These are phyloP conservation scores for Lepisosteus osseus DNA, from an alignment of 2,113 vertebrate genomes.

Conservation along the genomic window DNA sequence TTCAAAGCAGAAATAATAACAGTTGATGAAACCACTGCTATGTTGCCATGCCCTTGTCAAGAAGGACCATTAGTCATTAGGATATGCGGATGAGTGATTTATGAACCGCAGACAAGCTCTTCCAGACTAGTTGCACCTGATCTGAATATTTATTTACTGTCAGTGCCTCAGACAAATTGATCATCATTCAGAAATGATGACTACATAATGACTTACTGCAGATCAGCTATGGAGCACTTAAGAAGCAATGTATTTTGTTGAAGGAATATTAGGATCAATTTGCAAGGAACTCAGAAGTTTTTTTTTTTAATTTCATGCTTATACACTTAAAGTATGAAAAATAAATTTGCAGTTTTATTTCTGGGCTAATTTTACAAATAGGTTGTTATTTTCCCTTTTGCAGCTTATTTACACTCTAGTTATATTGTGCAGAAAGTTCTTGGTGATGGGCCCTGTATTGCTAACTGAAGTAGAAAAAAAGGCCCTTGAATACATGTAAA, in stretches of 20 bases:
- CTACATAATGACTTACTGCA: not conserved
- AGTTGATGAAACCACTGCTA: not conserved
- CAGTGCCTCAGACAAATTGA: not conserved
- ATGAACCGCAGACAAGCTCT: slow-evolving; percentile 5
- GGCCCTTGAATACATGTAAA: too few species aligned
- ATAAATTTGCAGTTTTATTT: too few species aligned
- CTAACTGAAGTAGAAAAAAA: too few species aligned
- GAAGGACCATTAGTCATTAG: slow-evolving; percentile 1
- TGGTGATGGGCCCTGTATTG: too few species aligned
- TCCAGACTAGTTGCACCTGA: not conserved
- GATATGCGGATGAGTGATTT: slow-evolving; percentile 4
- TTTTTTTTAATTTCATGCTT: too few species aligned
- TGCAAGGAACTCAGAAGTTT: not conserved
- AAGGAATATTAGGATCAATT: not conserved
- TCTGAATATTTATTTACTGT: slow-evolving; percentile 9
- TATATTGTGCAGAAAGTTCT: too few species aligned
- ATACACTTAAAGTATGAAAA: too few species aligned
- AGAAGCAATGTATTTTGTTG: not conserved
- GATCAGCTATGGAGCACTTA: not conserved
- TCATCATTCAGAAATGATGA: not conserved
- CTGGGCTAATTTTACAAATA: too few species aligned
- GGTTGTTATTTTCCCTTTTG: too few species aligned
- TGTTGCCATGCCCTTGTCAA: not conserved
- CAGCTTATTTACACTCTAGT: too few species aligned
- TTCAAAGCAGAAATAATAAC: slow-evolving; percentile 4